These are phyloP conservation scores for Mugil cephalus DNA, from an alignment of 2,113 vertebrate genomes.

Conservation along the genomic window DNA sequence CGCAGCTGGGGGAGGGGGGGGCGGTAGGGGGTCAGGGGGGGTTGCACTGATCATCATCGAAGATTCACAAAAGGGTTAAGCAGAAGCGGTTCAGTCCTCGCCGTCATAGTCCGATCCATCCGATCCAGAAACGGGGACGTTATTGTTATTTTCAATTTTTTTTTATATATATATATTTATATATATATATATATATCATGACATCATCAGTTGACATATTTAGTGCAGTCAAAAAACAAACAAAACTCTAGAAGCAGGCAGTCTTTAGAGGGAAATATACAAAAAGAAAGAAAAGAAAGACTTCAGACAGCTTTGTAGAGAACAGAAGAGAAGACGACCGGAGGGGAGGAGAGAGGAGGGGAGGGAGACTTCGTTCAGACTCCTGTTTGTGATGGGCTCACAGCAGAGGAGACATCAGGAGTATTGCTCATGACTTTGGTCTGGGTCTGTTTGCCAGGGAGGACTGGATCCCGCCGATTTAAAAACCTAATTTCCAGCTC, in stretches of 20 bases:
- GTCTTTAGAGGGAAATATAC: conserved; percentile 41
- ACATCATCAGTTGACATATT: conserved; percentile 69
- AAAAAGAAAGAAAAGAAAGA: conserved; percentile 27
- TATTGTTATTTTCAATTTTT: conserved; percentile 9
- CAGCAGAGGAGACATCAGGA: conserved; percentile 56
- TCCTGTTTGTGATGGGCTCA: conserved; percentile 44
- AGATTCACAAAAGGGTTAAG: conserved; percentile 63
- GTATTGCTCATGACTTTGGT: conserved; percentile 74
- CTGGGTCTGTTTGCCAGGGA: conserved; percentile 23
- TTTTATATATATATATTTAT: conserved; percentile 64
- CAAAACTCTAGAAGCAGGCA: conserved; percentile 67
- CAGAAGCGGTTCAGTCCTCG: conserved; percentile 73
- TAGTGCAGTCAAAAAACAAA: conserved; percentile 77
- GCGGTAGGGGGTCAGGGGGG: background rate
- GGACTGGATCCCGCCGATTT: conserved; percentile 1
- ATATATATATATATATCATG: conserved; percentile 76
- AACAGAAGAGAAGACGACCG: conserved; percentile 11
- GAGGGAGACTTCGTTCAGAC: conserved; percentile 18
- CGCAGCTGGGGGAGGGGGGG: conserved; percentile 10
- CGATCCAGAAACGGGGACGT: conserved; percentile 60
- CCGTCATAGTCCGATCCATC: conserved; percentile 63
- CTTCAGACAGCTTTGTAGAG: conserved; percentile 60
- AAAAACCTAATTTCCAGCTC: background rate
- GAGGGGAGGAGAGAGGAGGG: conserved; percentile 12
- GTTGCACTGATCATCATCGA: conserved; percentile 52